phyloP scores from a whole-genome alignment of 2,888 invertebrate genomes.

The Xestia sexstrigata region DNA sequence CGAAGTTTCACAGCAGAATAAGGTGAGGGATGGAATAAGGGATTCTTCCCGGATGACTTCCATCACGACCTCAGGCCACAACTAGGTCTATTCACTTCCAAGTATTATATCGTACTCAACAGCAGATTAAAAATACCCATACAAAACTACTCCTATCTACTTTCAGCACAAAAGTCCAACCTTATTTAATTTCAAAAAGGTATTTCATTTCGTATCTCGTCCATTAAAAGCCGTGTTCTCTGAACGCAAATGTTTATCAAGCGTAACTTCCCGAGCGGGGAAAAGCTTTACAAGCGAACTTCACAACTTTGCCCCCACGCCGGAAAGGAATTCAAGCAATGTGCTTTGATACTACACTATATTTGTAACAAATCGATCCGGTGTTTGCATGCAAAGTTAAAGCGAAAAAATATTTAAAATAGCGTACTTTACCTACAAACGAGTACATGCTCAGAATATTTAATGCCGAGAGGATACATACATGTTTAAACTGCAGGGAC shows the following conservation, averaged over 20 bases:
- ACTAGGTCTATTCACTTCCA: neutral
- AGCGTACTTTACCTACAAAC: slow-evolving; percentile 44
- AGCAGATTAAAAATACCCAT: slow-evolving; percentile 25
- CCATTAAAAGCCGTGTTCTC: slow-evolving; percentile 47
- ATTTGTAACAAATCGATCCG: slow-evolving; percentile 48
- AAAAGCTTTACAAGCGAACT: slow-evolving; percentile 36
- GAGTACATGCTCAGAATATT: slow-evolving; percentile 52
- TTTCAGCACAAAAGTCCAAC: slow-evolving; percentile 21
- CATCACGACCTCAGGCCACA: neutral
- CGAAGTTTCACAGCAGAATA: neutral
- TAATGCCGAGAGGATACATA: slow-evolving; percentile 48
- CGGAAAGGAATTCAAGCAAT: slow-evolving; percentile 46
- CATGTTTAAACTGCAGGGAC: slow-evolving; percentile 50
- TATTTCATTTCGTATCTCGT: slow-evolving; percentile 56
- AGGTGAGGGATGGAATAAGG: too few relatives aligned
- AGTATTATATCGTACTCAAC: neutral
- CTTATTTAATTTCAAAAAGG: slow-evolving; percentile 41
- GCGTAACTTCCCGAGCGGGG: slow-evolving; percentile 43
- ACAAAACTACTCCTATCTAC: slow-evolving; percentile 17
- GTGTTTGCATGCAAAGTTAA: slow-evolving; percentile 48
- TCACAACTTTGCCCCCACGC: slow-evolving; percentile 49
- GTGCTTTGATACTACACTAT: slow-evolving; percentile 34
- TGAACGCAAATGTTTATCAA: slow-evolving; percentile 57
- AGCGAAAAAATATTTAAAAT: slow-evolving; percentile 50
- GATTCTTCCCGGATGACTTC: neutral